Base-by-base conservation (phyloP, 2,113 vertebrate species). In the Callopanchax toddi region DNA sequence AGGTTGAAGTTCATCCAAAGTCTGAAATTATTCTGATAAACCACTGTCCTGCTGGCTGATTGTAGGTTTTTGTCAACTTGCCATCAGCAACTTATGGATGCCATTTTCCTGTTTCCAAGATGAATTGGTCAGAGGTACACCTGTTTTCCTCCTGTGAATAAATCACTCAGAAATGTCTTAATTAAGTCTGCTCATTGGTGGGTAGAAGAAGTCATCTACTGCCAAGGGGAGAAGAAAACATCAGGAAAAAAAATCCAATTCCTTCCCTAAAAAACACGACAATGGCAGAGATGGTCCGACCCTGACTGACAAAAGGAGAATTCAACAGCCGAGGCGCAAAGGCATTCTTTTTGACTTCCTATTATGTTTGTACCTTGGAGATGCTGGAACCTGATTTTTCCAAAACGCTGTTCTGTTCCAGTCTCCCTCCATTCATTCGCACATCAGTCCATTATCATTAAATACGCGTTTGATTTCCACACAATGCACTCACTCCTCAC, bases 331-430 rank as follows among this genome's bases (percentile, higher is more conserved):
- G 81, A 84, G 75, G 84, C 70, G 53, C 73, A 36, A 82, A 88
- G 82, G 71, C 85, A 82, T 87, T 89, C 74, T 86, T 79, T 85
- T 85, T 86, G 72, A 88, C 89, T 86, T 87, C 81, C 88, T 64
- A 89, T 91, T 91, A 87, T 88, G 87, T 81, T 76, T 79, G 79
- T 48, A 87, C 86, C 88, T 89, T 73, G 71, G 87, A 90, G 86
- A 87, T 88, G 87, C 67, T 78, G 66, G 69, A 78, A 89, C 89
- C 76, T 78, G 81, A 88, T 87, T 88, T 44, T 81, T 84, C 74
- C 82, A 42, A 55, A 74, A 59, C 40, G 67, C 69, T 5, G 60
- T 78, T 81, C 78, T 74, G 62, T 70, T 71, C 71, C 85, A 81
- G 83, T 84, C 83, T 81, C 60, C 62, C 22, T 68, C 74, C 76